Percentiles rank a stretch among this genome's conserved stretches.
phyloP scores from a whole-genome alignment of 1,140 invertebrate species.

The Aplysia californica region DNA sequence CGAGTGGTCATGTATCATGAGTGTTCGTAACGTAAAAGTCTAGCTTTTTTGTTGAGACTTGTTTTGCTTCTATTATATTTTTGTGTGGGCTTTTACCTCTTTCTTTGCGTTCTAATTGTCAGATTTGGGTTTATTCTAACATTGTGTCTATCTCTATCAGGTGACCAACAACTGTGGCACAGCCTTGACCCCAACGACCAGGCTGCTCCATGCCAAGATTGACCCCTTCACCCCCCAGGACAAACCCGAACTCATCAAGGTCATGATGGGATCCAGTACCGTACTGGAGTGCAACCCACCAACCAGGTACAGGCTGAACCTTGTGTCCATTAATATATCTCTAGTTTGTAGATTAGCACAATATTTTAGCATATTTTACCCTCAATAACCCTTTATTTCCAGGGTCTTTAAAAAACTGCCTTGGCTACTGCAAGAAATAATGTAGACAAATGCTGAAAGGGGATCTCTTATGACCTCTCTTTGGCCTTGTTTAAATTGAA shows the following conservation, averaged over 20 bases:
- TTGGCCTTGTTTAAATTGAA: background rate
- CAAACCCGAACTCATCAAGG: conserved; percentile 16
- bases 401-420: background rate
- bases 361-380: background rate
- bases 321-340: background rate
- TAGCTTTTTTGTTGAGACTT: background rate
- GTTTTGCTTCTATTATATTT: background rate
- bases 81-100: background rate
- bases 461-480: no score
- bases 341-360: no score
- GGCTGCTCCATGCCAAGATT: conserved; percentile 33
- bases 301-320: conserved; percentile 23
- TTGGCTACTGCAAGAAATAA: background rate
- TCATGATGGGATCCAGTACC: conserved; percentile 28
- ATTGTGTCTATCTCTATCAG: conserved; percentile 7
- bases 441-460: no score
- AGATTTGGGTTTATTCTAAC: background rate
- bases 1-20: no score
- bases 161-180: conserved; percentile 94
- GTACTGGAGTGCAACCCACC: conserved; percentile 52
- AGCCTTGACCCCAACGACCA: conserved; percentile 39
- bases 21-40: no score
- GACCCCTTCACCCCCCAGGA: conserved; percentile 34
- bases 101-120: background rate
- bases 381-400: background rate